A percentile compares a stretch with the other conserved stretches of the same genome.
Conservation (phyloP, 2,113 vertebrate species). For the Pterophyllum scalare region DNA sequence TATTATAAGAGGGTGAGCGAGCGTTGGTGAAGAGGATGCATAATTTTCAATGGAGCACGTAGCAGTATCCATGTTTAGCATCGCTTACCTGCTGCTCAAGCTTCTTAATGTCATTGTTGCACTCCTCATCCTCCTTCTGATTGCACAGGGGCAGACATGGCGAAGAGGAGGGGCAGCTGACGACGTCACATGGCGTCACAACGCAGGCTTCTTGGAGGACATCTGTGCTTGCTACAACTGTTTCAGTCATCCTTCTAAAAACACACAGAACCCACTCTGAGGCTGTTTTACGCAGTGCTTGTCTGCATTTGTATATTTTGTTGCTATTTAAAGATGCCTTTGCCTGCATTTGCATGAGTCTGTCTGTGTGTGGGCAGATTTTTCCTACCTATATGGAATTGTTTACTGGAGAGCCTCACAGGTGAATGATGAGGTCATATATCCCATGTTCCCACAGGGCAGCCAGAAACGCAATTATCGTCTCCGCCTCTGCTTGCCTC, state of each 20-base stretch:
- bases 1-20: slow-evolving; percentile 29
- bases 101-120: slow-evolving; percentile 47
- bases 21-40: not conserved
- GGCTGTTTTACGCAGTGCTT: not conserved
- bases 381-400: slow-evolving; percentile 60
- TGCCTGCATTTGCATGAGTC: not conserved
- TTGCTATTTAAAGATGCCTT: not conserved
- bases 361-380: not conserved
- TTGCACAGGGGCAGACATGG: slow-evolving; percentile 30
- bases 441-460: slow-evolving; percentile 77
- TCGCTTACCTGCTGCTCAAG: slow-evolving; percentile 63
- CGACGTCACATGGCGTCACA: slow-evolving; percentile 33
- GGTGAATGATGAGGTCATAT: slow-evolving; percentile 77
- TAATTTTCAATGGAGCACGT: not conserved
- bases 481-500: slow-evolving; percentile 46
- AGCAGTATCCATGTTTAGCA: not conserved
- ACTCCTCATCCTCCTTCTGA: slow-evolving; percentile 46
- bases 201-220: slow-evolving; percentile 40
- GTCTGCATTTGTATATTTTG: slow-evolving; percentile 11
- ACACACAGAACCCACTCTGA: not conserved
- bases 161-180: slow-evolving; percentile 39
- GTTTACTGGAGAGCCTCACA: slow-evolving; percentile 70
- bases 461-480: slow-evolving; percentile 70
- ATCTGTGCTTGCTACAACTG: slow-evolving; percentile 40
- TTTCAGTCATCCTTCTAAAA: slow-evolving; percentile 73